Evolutionary conservation across 2,113 vertebrate species (phyloP).

Genomic region (Cryptoleucopteryx plumbea): DNA sequence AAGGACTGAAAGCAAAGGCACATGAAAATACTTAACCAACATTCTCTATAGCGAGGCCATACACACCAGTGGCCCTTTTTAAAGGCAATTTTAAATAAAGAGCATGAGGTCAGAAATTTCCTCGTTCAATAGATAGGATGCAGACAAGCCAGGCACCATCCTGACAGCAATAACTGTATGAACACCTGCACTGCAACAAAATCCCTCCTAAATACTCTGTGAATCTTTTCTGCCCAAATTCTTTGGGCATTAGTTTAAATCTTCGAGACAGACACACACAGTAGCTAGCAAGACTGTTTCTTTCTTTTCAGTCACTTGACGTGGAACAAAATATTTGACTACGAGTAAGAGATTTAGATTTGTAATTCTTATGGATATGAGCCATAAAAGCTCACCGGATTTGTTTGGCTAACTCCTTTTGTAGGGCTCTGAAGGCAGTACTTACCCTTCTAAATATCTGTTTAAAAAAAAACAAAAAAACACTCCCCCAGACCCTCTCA

Average conservation of each 20-base stretch:
- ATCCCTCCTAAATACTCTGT: background rate
- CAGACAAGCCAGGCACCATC: background rate
- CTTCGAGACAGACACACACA: background rate
- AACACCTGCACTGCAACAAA: background rate
- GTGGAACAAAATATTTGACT: background rate
- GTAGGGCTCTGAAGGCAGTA: background rate
- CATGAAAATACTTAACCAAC: background rate
- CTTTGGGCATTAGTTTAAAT: background rate
- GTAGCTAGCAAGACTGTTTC: background rate
- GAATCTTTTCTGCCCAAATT: background rate
- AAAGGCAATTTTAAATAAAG: background rate
- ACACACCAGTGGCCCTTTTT: background rate
- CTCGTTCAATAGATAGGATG: background rate
- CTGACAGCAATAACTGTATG: background rate
- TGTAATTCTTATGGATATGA: background rate
- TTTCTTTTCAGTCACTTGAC: background rate
- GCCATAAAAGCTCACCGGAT: background rate
- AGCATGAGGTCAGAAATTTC: background rate
- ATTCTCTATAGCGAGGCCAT: background rate
- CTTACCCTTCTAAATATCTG: background rate
- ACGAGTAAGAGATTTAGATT: background rate
- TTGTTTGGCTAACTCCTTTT: background rate
- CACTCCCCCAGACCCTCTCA: background rate
- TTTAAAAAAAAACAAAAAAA: background rate
- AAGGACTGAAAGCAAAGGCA: background rate